A percentile compares a stretch with the other conserved stretches of the same genome.
phyloP scores from a whole-genome alignment of 2,888 invertebrate species.

The Drosophila borealis region DNA sequence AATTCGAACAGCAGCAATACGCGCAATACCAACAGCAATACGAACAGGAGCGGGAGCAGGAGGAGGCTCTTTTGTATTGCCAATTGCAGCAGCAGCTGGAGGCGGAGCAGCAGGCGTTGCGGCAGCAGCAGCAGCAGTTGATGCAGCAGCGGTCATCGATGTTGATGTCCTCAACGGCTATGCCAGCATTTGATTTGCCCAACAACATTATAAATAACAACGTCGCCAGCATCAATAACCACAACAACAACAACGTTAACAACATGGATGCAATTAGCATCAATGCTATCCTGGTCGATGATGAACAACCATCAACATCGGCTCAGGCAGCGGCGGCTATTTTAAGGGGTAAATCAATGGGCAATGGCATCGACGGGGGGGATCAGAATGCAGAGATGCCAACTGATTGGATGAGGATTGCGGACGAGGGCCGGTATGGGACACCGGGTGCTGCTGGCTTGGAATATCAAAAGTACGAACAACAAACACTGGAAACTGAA shows the following conservation, averaged over 20 bases:
- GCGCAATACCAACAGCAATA: slow-evolving; percentile 66
- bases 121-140: slow-evolving; percentile 84
- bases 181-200: slow-evolving; percentile 69
- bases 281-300: slow-evolving; percentile 69
- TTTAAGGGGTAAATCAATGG: slow-evolving; percentile 46
- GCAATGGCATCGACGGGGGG: slow-evolving; percentile 65
- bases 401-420: slow-evolving; percentile 85
- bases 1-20: slow-evolving; percentile 59
- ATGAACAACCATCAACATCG: slow-evolving; percentile 72
- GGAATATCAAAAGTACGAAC: slow-evolving; percentile 84
- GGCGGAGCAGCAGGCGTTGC: slow-evolving; percentile 59
- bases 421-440: slow-evolving; percentile 87
- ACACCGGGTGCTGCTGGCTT: slow-evolving; percentile 88
- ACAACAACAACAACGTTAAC: slow-evolving; percentile 39
- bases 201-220: slow-evolving; percentile 33
- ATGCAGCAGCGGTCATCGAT: slow-evolving; percentile 84
- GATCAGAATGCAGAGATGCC: slow-evolving; percentile 82
- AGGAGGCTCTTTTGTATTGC: slow-evolving; percentile 70
- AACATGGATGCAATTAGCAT: slow-evolving; percentile 71
- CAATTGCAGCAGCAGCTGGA: slow-evolving; percentile 70
- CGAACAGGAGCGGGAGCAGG: slow-evolving; percentile 53
- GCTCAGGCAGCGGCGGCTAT: slow-evolving; percentile 62
- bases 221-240: slow-evolving; percentile 36
- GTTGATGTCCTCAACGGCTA: slow-evolving; percentile 77
- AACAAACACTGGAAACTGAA: slow-evolving; percentile 69